Evolutionary conservation across 1,140 invertebrate species (phyloP).

Genomic region (Drosophila albomicans): DNA sequence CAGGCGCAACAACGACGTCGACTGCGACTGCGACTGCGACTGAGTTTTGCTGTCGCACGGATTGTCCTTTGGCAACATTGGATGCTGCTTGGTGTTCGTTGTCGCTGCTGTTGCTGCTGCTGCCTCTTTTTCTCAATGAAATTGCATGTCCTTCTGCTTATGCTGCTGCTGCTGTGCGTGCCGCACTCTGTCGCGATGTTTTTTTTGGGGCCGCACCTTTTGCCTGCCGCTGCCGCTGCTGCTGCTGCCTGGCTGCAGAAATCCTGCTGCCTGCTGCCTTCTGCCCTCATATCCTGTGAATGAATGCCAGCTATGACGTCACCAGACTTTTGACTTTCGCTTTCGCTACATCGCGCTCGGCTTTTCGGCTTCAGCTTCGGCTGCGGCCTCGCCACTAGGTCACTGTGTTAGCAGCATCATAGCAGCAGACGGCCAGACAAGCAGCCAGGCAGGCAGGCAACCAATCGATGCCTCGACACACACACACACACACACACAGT

Average conservation of each 20-base stretch:
- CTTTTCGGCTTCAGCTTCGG: slow-evolving; percentile 4
- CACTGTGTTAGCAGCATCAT: slow-evolving; percentile 79
- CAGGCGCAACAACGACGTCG: slow-evolving; percentile 50
- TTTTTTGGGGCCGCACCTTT: slow-evolving; percentile 34
- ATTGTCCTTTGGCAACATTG: slow-evolving; percentile 71
- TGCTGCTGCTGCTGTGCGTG: slow-evolving; percentile 20
- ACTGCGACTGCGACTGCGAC: slow-evolving; percentile 15
- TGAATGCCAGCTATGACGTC: slow-evolving; percentile 84
- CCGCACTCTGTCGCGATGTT: slow-evolving; percentile 17
- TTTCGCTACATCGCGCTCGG: neutral
- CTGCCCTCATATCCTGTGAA: slow-evolving; percentile 77
- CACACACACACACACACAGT: neutral
- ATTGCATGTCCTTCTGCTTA: slow-evolving; percentile 57
- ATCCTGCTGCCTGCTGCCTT: slow-evolving; percentile 13
- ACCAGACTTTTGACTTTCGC: slow-evolving; percentile 61
- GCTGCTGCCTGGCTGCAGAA: slow-evolving; percentile 26
- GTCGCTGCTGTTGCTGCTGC: slow-evolving; percentile 12
- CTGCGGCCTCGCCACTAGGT: slow-evolving; percentile 71
- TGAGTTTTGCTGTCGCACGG: slow-evolving; percentile 52
- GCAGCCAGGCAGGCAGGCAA: neutral
- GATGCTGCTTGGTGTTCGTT: slow-evolving; percentile 15
- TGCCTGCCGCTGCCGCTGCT: too few species aligned
- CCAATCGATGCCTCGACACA: slow-evolving; percentile 34
- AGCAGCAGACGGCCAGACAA: slow-evolving; percentile 19
- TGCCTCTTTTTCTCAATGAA: slow-evolving; percentile 75